Base-by-base conservation (phyloP, 2,797 vertebrate genomes). In the Anisognathus igniventris region DNA sequence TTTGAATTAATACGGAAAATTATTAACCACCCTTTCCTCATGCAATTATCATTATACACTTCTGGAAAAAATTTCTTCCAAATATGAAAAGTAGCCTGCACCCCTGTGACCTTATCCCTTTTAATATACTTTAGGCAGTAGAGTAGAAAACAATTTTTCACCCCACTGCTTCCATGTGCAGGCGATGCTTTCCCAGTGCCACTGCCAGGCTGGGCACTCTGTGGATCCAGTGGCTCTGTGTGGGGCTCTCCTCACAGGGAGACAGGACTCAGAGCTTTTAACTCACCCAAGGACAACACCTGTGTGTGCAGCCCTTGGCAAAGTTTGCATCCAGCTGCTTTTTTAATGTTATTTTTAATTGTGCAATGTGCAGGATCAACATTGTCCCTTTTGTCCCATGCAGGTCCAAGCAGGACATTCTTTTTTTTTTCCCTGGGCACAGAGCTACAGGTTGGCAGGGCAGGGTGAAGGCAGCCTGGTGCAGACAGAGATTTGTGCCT, bases 1-100 rank as follows among this genome's bases (percentile, higher is more conserved):
- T 95, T 92, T 33, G 78, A 91, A 94, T 97, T 96, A 96, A 86
- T 81, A 47, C 33, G 10, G 76, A 90, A 92, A 95, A 87, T 88
- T 93, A 95, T 96, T 94, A 95, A 92, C 82, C 54, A 14, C 16
- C 77, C 67, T 86, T 76, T 91, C 51, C 82, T 76, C 66, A 3
- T 47, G 73, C 70, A 93, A 91, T 97, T 95, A 92, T 88, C 33
- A 71, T 96, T 95, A 87, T 83, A 81, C 65, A 68, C 79, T 87
- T 65, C 27, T 56, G 60, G 70, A 95, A 58, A 57, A 76, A 73
- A n/a, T 76, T 81, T 74, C 89, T 81, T 60, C 76, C 39, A 67
- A 93, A 81, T 86, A 62, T 12, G 37, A 94, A 82, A 94, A 91
- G 82, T 78, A 94, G 73, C 91, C 87, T 6, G 12, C 37, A 53